Evolutionary conservation across 1,140 invertebrate species (phyloP).

Genomic region (Aleiodes sp.): DNA sequence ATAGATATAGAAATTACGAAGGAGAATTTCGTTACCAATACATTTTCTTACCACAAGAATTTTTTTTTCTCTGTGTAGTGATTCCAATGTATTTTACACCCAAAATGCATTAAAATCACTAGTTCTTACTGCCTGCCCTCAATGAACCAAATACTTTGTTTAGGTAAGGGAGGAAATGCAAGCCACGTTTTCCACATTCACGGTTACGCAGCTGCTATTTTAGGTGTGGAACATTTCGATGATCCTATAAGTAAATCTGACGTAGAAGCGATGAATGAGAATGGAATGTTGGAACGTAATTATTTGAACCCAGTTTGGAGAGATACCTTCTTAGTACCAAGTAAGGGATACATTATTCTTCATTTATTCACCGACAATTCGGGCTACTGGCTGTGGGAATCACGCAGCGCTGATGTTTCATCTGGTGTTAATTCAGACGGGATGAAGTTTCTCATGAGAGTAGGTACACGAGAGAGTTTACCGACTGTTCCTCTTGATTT

Average conservation of each 20-base stretch:
- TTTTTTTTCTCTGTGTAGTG: no score
- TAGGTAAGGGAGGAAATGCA: slow-evolving; percentile 45
- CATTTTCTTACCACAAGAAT: no score
- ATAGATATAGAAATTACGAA: no score
- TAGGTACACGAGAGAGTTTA: slow-evolving; percentile 36
- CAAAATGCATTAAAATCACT: no score
- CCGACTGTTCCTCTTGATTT: slow-evolving; percentile 40
- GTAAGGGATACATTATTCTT: slow-evolving; percentile 49
- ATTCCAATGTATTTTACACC: no score
- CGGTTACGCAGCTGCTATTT: slow-evolving; percentile 44
- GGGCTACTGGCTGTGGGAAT: slow-evolving; percentile 53
- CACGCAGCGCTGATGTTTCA: slow-evolving; percentile 41
- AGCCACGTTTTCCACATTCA: slow-evolving; percentile 49
- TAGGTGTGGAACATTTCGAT: slow-evolving; percentile 39
- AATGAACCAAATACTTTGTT: background rate
- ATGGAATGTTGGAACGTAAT: slow-evolving; percentile 59
- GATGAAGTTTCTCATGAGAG: slow-evolving; percentile 39
- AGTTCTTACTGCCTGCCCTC: no score
- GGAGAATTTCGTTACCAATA: no score
- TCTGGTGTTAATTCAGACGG: slow-evolving; percentile 26
- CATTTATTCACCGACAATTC: slow-evolving; percentile 49
- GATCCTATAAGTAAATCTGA: slow-evolving; percentile 42
- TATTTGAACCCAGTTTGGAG: slow-evolving; percentile 46
- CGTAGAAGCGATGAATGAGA: slow-evolving; percentile 48
- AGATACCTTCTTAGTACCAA: slow-evolving; percentile 52